Evolutionary conservation across 92 coral and sea anemone genomes (phyloP), one percentile per base, ranked within the genome.

Genomic region (Siderastrea radians): DNA sequence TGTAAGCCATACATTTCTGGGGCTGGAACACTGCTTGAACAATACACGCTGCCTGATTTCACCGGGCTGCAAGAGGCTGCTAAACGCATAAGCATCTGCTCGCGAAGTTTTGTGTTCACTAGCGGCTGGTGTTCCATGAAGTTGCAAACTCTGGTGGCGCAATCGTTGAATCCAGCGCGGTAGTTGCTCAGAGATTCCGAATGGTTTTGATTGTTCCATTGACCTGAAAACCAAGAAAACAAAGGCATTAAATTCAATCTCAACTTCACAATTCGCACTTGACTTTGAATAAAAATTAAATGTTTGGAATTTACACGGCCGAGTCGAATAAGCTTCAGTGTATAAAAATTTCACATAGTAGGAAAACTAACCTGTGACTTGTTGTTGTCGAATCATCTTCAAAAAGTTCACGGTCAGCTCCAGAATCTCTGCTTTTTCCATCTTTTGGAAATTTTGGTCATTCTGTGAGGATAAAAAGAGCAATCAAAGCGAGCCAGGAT

Each of bases 371-470:
- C 94, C 94, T 72, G 92, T 62, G 26, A 55, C 51, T 86, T 92
- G 94, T 60, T 91, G 95, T 78, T 83, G 87, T 58, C 92, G 92
- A 44, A 88, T 87, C 83, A 93, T 89, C 81, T 98, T 98, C 44
- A 98, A 91, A 82, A 95, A 98, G 79, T 94, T 98, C 3, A 98
- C 99, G 1, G 99, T 93, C 83, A 98, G 87, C 81, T 98, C 99
- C 61, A 98, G 80, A 72, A 98, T 96, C 78, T 98, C 99, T 15
- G 99, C 99, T 82, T 98, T 98, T 71, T 98, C 99, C 99, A 98
- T 98, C 86, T 95, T 98, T 76, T 98, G 96, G 68, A 91, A 89
- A 63, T 81, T 88, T 66, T 93, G 94, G 71, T 95, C 98, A 59
- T 95, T 94, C 93, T 95, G 89, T 9, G 79, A 77, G 49, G 16